A percentile compares a stretch with the other conserved stretches of the same genome.
These are phyloP conservation scores for Microdon myrmicae DNA, from an alignment of 2,888 invertebrate genomes.

Conservation along the genomic window DNA sequence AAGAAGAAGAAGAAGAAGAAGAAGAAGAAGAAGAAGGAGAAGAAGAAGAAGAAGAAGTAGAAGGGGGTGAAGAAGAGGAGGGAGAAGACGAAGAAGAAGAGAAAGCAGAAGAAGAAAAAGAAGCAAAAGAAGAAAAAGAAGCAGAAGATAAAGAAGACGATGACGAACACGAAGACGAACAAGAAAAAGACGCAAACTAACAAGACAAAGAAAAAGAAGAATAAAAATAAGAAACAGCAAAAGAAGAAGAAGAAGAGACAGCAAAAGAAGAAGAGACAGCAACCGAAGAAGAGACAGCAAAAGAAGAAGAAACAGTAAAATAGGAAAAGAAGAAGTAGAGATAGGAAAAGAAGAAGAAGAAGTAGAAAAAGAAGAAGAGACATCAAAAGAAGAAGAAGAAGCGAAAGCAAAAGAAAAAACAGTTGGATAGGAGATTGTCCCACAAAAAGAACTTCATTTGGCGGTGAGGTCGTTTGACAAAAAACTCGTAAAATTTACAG, in stretches of 20 bases:
- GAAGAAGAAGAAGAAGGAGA: background rate
- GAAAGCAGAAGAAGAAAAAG: slow-evolving; percentile 1
- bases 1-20: too few species aligned
- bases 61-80: background rate
- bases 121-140: slow-evolving; percentile 2
- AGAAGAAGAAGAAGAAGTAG: background rate
- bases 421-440: too few species aligned
- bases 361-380: too few species aligned
- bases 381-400: too few species aligned
- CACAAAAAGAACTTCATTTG: too few species aligned
- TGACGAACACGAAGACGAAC: too few species aligned
- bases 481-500: too few species aligned
- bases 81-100: background rate
- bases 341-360: too few species aligned
- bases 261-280: slow-evolving; percentile 2
- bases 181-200: slow-evolving; percentile 1
- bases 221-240: slow-evolving; percentile 2
- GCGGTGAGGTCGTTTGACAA: too few species aligned
- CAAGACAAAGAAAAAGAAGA: slow-evolving; percentile 3
- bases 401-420: too few species aligned
- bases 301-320: too few species aligned
- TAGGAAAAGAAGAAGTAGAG: too few species aligned
- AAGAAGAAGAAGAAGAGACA: slow-evolving; percentile 2
- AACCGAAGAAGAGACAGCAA: slow-evolving; percentile 2
- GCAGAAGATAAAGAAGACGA: background rate